Conservation (phyloP, 2,888 invertebrate species). For the Diogma glabrata region DNA sequence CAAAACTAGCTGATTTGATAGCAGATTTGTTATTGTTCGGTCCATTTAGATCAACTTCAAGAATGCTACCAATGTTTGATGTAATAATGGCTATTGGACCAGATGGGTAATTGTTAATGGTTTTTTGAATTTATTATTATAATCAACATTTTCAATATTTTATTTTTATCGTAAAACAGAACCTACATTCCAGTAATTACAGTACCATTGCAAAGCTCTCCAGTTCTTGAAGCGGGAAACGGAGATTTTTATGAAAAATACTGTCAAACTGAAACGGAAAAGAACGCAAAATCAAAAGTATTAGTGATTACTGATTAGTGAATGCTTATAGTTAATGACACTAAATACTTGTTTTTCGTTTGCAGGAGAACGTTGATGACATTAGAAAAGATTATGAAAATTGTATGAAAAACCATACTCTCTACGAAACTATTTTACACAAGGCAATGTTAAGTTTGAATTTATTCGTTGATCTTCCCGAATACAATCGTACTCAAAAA, state of each 20-base stretch:
- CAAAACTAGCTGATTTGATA: neutral
- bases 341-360: no score
- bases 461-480: neutral
- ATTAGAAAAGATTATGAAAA: neutral
- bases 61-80: neutral
- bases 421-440: neutral
- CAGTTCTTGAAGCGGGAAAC: neutral
- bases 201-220: neutral
- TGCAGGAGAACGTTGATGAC: neutral
- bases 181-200: slow-evolving; percentile 5
- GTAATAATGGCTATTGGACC: neutral
- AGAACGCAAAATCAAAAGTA: no score
- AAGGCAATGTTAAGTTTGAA: neutral
- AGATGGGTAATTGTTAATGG: neutral
- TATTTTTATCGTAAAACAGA: neutral
- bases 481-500: neutral
- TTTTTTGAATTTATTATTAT: neutral
- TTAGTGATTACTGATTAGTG: no score
- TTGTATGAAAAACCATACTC: neutral
- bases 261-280: neutral
- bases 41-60: neutral
- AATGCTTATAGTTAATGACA: no score
- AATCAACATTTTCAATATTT: neutral
- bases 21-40: neutral
- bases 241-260: neutral